These are phyloP conservation scores for Trypoxylus dichotomus DNA, from an alignment of 1,140 invertebrate species.

Conservation along the genomic window DNA sequence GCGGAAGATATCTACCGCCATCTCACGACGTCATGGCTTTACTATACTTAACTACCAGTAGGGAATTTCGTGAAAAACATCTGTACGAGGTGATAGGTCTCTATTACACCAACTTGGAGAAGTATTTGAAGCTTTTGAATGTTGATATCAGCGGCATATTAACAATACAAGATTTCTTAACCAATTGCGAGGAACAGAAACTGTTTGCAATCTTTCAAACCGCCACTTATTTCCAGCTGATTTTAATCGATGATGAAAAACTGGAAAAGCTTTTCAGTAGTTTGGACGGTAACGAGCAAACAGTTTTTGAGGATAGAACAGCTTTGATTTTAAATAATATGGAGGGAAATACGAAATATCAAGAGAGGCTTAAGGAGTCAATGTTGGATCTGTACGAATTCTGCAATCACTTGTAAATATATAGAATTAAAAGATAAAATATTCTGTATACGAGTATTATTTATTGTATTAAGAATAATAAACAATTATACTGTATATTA, in stretches of 20 bases:
- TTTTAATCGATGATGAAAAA: conserved; percentile 35
- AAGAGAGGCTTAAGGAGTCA: conserved; percentile 36
- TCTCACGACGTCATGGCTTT: conserved; percentile 54
- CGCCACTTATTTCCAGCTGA: conserved; percentile 41
- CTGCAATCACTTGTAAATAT: conserved; percentile 35
- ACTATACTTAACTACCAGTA: conserved; percentile 52
- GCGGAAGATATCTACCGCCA: conserved; percentile 53
- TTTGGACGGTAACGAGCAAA: conserved; percentile 29
- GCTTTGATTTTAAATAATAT: conserved; percentile 37
- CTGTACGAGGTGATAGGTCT: conserved; percentile 39
- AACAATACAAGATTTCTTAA: conserved; percentile 39
- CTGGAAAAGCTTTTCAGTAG: conserved; percentile 37
- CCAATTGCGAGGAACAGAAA: conserved; percentile 42
- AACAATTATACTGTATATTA: too few relatives aligned
- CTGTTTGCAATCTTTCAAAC: conserved; percentile 40
- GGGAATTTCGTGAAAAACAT: conserved; percentile 45
- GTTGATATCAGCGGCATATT: conserved; percentile 37
- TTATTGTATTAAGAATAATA: too few relatives aligned
- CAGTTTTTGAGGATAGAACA: conserved; percentile 39
- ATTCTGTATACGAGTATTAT: too few relatives aligned
- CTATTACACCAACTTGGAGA: conserved; percentile 41
- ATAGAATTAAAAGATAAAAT: neutral
- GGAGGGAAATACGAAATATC: conserved; percentile 36
- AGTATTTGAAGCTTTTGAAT: conserved; percentile 34
- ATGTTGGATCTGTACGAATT: conserved; percentile 42